Base-by-base conservation (phyloP, 2,113 vertebrate genomes). In the Dromas ardeola region DNA sequence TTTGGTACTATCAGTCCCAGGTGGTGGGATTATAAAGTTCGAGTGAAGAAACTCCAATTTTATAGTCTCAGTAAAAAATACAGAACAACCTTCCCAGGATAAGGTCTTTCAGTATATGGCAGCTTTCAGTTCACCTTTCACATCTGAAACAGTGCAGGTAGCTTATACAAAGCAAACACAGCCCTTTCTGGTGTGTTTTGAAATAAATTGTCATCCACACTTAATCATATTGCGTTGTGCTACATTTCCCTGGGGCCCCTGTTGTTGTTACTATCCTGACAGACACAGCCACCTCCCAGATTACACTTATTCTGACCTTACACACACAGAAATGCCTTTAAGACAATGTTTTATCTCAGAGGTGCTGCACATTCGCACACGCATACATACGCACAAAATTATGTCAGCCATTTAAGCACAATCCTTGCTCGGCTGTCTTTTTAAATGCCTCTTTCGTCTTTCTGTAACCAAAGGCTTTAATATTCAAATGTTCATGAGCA, bases 401-500 rank as follows among this genome's bases (percentile, higher is more conserved):
- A 53, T 81, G 32, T 77, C 97, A 94, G 72, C 82, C 70, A 45
- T 91, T 85, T 92, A 91, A 96, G 96, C 92, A 95, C 92, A 95
- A 94, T 94, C 93, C 95, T 90, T 96, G 95, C 95, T 91, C 34
- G 40, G 49, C 83, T 97, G 74, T 96, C 96, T 98, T 95, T 98
- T 97, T 95, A 98, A 98, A 98, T 90, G 97, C 97, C 95, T 94
- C 89, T 93, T 98, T 95, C 59, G 49, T 97, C 96, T 98, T 94
- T 96, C 95, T 92, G 90, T 96, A 97, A 98, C 97, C 97, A 52
- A 98, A 80, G 97, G 98, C 97, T 98, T 98, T 98, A 98, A 98
- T 98, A 98, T 97, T 97, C 96, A 98, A 98, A 97, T 95, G 98
- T 96, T 98, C 98, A 84, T 86, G 91, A 98, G 94, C 96, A 97